Evolutionary conservation across 1,140 invertebrate species (phyloP), one percentile per base, ranked within the genome.

Genomic region (Adoxophyes honmai): DNA sequence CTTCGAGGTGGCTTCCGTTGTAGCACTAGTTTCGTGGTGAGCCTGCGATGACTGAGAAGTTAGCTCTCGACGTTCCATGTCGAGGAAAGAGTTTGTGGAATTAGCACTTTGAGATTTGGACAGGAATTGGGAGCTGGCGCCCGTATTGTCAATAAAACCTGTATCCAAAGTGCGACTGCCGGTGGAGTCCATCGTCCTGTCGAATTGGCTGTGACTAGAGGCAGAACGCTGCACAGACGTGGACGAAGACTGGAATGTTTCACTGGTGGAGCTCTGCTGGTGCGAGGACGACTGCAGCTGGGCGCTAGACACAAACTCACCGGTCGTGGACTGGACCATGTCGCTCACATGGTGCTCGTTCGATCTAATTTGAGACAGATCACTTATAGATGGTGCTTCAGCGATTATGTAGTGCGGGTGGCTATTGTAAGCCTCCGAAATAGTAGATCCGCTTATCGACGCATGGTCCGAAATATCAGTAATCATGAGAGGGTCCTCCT

Each of bases 331-430:
- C 60, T 81, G 79, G 28, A 84, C 70, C 85, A 90, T 89, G 62
- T 90, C 89, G 44, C 76, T 85, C 37, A 89, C 75, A 18, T 87
- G 65, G 69, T 80, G 80, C 64, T 84, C 80, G 18, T 72, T 72
- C 53, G 79, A 67, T 66, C 75, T 74, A 42, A 62, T 73, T 58
- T 86, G 78, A 4, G 80, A 81, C 21, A 90, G 66, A 66, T 90
- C 89, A 16, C 77, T 67, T 13, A 88, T 78, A 4, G 89, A 90
- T 5, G 89, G 89, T 37, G 89, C 88, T 66, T 90, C 89, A n/a
- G 89, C 89, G 52, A 90, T 89, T 57, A 89, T 89, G 55, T 90
- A 90, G 66, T 89, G 83, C 34, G 89, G 89, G 61, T 90, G 89
- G 63, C 83, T 89, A 55, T 86, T 89, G 60, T 89, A 89, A 66